Evolutionary conservation across 2,888 invertebrate genomes (phyloP), one percentile per base, ranked within the genome.

Genomic region (Scrobipalpa costella): DNA sequence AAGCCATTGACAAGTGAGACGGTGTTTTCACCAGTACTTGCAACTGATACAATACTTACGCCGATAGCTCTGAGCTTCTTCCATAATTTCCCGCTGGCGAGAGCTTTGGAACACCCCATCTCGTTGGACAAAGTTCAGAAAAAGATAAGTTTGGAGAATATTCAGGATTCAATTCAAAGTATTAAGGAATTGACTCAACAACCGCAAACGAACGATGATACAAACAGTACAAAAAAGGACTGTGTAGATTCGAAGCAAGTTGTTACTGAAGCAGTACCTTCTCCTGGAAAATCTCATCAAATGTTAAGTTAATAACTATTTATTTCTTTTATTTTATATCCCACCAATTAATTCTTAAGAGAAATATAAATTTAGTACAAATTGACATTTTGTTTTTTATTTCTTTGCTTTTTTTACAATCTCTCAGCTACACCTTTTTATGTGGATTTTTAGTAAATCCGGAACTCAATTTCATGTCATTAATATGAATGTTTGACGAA

Each of bases 31-130:
- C 76, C 85, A 33, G 69, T 84, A 1, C 63, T 82, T 33, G 70
- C 77, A 15, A 62, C 76, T 1, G 80, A 86, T 50, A 79, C 81
- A 0, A 61, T 86, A 40, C 65, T 85, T 0, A 77, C 82, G 13
- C 89, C 89, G 1, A 76, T 88, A 36, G 86, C 86, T 2, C 69
- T 88, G 2, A 83, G 78, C 44, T 83, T 86, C 67, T 88, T 79
- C 64, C 83, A 89, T 21, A 86, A 88, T 61, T 65, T 87, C 17
- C 89, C 88, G 0, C 68, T 88, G 6, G 79, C 87, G 40, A 81
- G 89, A 75, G 90, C 87, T 9, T 69, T 90, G 27, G 72, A 82
- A 67, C 78, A 83, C 64, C 88, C 89, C 0, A 74, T 87, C 40
- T 80, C 83, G 1, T 79, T 88, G 63, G 76, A 80, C 33, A 75